These are phyloP conservation scores for Dynastes maya DNA, from an alignment of 2,888 invertebrate species.

Conservation along the genomic window DNA sequence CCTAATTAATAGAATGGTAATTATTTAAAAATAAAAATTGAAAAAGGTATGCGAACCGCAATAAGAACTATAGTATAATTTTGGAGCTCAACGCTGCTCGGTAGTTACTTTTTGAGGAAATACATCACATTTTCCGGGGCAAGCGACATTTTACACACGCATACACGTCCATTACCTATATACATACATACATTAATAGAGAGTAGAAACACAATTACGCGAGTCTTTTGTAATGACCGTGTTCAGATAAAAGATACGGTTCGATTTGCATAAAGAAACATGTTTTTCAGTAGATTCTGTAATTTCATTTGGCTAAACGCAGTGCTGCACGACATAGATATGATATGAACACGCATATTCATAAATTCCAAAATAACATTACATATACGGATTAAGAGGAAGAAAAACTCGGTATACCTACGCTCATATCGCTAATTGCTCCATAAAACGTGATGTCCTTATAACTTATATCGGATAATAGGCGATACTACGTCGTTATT, in stretches of 20 bases:
- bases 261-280: constrained; percentile 43
- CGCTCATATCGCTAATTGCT: constrained; percentile 9
- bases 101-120: constrained; percentile 1
- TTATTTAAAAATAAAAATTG: too few species aligned
- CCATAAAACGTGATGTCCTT: constrained; percentile 18
- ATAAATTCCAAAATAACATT: constrained; percentile 37
- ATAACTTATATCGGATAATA: constrained; percentile 2
- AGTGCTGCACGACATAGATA: constrained; percentile 32
- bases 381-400: constrained; percentile 7
- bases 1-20: too few species aligned
- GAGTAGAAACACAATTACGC: constrained; percentile 41
- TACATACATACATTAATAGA: constrained; percentile 33
- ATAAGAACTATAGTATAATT: too few species aligned
- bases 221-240: constrained; percentile 42
- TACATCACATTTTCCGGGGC: constrained; percentile 15
- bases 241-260: constrained; percentile 43
- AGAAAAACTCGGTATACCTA: too few species aligned
- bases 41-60: too few species aligned
- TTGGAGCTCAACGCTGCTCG: neutral
- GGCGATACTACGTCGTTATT: neutral
- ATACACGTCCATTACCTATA: constrained; percentile 9
- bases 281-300: constrained; percentile 46
- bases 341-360: constrained; percentile 44
- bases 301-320: constrained; percentile 45
- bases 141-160: constrained; percentile 24